Evolutionary conservation across 1,140 invertebrate species (phyloP), one percentile per base, ranked within the genome.

Genomic region (Oedothorax gibbosus): DNA sequence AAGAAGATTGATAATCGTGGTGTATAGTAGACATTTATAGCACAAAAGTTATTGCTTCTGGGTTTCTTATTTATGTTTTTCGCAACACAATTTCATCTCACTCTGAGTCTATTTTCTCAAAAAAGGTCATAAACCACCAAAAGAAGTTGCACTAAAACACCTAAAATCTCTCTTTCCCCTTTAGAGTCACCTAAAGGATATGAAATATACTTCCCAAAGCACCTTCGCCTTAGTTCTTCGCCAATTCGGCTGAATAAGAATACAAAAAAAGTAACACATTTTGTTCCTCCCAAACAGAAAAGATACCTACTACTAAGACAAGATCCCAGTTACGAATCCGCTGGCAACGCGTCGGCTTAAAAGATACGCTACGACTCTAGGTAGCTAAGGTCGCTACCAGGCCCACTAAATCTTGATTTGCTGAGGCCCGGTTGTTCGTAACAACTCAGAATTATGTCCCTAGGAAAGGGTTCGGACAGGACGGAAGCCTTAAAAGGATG

Each of bases 381-480:
- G 68, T 51, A 57, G 56, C 62, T 35, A 57, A 51, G 80, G 80
- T 82, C 80, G 73, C 49, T 8, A 35, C 53, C 15, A 72, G 49
- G 5, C n/a, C n/a, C 35, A 82, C 56, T 82, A 82, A 35, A 60
- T 82, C 80, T 82, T 82, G 80, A 82, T 82, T 82, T 82, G 68
- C 68, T 49, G 50, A n/a, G 12, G 56, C 53, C 50, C 20, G 20
- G 64, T 56, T 14, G 35, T 11, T 10, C 49, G 11, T 11, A n/a
- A 57, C 57, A 73, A 73, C 69, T 73, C 57, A 82, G 80, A 82
- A 73, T 82, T 82, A 82, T 60, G 56, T 73, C 10, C 54, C 20
- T 35, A 50, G 20, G n/a, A 73, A 71, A 81, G 35, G 80, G 80
- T 50, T 71, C 6, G 53, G 20, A 50, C 77, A 66, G 15, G 51